Base-by-base conservation (phyloP, 2,888 invertebrate species). In the Tolmerus cingulatus region DNA sequence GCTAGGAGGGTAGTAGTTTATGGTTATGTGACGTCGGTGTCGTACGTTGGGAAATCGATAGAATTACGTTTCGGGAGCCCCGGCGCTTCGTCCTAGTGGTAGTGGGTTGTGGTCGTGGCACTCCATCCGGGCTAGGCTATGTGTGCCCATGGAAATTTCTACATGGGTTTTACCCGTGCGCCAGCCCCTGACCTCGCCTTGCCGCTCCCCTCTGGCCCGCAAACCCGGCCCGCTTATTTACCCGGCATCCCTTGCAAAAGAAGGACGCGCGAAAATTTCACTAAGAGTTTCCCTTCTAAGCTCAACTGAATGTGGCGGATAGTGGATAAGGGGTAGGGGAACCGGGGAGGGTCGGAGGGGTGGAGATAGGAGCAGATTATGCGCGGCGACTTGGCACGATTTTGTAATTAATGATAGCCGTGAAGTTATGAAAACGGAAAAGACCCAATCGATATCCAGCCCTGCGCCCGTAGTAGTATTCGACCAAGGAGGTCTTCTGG, bases 1-100 rank as follows among this genome's bases (percentile, higher is more conserved):
- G 84, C 84, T 84, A 84, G 57, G 84, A 84, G 84, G 84, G 84
- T 84, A 84, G 84, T 84, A 84, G 84, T 66, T 84, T 84, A 84
- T 84, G 84, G 66, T 8, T 84, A 84, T 84, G 84, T 84, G 84
- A 84, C 84, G 84, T 84, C 66, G 84, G 55, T 66, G 84, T 84
- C 66, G 84, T 84, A 84, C 84, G 84, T 46, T 27, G 30, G 30
- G 8, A 74, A 40, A 84, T 84, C 84, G 84, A 84, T 84, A 84
- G 27, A 84, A 84, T 84, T 84, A 84, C 84, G 84, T 84, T 84
- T 84, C 19, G 46, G 40, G 84, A 84, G 40, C 55, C 43, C 51
- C 43, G 27, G 40, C 78, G 37, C 14, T 81, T 27, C 55, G 51
- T 55, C 19, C 14, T 81, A 27, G 81, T 55, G 55, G 46, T 76